Evolutionary conservation across 2,888 invertebrate genomes (phyloP), one percentile per base, ranked within the genome.

Genomic region (Pterobdella sp.): DNA sequence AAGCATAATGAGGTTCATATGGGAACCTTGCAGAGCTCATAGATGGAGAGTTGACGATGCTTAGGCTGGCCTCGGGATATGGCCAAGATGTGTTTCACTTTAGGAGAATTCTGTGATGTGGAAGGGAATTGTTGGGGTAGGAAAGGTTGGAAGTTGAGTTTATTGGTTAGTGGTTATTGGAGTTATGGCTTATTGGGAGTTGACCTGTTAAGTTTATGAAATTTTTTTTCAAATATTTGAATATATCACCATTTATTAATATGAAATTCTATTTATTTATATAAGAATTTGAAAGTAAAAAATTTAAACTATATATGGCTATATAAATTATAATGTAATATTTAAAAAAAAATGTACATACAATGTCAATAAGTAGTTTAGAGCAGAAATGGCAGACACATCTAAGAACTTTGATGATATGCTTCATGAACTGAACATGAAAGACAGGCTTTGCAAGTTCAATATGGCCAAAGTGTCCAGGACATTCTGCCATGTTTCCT

Each of bases 371-470:
- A 77, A 98, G 88, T 80, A 99, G 86, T 84, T 95, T 96, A 66
- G 97, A 97, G 84, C 98, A 99, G 84, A 94, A 97, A 84, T 96
- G 98, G 84, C 98, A 98, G 32, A 98, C 96, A 85, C 98, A 98
- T 85, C 98, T 87, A n/a, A 99, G 85, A 75, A 95, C 89, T 86
- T 98, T 99, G 77, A 98, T 93, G 0, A 92, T 92, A 86, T 98
- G 98, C 49, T 94, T 93, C 71, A 99, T 88, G 81, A 97, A 99
- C 52, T 96, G 97, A 82, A 96, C 91, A 83, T 99, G 97, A 85
- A 93, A 98, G 0, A 99, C 98, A 31, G 98, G 98, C 84, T 98
- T 98, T 0, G 96, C 91, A 78, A 99, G 86, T 84, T 98, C 96
- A 80, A 99, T 91, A 84, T 99, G 98, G 1, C 96, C 98, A 86